Evolutionary conservation across 2,888 invertebrate species (phyloP).

Genomic region (Philopedon plagiatum): DNA sequence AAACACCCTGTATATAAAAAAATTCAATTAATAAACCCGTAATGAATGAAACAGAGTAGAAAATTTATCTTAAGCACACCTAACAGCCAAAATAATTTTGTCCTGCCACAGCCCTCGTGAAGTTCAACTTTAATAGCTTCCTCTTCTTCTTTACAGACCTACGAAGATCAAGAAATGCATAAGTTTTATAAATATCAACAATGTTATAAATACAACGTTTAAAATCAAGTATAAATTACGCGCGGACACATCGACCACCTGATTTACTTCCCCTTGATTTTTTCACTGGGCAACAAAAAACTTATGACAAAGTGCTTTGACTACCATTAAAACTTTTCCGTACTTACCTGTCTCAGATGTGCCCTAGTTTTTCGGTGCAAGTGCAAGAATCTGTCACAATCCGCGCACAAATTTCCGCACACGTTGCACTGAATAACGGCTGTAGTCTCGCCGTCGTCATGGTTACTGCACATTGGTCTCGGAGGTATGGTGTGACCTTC

Average conservation of each 20-base stretch:
- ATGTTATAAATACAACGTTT: too few relatives aligned
- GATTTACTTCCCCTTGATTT: neutral
- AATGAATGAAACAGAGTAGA: neutral
- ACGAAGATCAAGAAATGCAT: conserved; percentile 11
- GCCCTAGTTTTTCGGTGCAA: conserved; percentile 88
- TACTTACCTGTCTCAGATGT: conserved; percentile 86
- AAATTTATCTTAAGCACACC: conserved; percentile 11
- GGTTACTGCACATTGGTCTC: conserved; percentile 92
- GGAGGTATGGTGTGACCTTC: conserved; percentile 73
- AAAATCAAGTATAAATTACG: neutral
- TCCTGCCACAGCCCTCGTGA: conserved; percentile 97
- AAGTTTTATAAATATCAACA: too few relatives aligned
- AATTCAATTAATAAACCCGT: too few relatives aligned
- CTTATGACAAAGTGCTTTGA: neutral
- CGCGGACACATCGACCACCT: neutral
- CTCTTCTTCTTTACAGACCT: conserved; percentile 96
- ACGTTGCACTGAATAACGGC: conserved; percentile 93
- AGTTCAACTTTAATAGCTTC: conserved; percentile 96
- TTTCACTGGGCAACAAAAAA: too few relatives aligned
- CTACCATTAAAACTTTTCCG: neutral
- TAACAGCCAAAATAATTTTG: conserved; percentile 92
- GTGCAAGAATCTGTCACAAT: conserved; percentile 96
- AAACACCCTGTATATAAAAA: too few relatives aligned
- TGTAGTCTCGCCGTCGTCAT: conserved; percentile 94
- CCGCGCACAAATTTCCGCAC: conserved; percentile 94